phyloP scores from a whole-genome alignment of 2,888 invertebrate species.

The Caenorhabditis imperialis region DNA sequence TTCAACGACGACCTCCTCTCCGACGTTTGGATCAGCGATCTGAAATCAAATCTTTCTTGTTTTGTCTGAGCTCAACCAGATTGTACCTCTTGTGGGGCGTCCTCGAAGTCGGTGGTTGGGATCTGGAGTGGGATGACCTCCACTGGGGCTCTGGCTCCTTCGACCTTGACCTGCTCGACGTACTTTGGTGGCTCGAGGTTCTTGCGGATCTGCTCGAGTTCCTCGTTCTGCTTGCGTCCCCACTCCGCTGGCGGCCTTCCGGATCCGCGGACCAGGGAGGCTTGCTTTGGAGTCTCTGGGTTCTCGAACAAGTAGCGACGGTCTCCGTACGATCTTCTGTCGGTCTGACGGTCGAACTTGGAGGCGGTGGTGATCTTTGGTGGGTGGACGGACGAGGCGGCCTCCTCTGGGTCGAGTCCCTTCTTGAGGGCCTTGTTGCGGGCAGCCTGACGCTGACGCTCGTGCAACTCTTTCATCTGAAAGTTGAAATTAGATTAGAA shows the following conservation, averaged over 20 bases:
- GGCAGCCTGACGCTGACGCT: conserved; percentile 77
- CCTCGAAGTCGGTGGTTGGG: conserved; percentile 68
- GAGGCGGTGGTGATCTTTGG: conserved; percentile 85
- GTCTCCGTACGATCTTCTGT: conserved; percentile 71
- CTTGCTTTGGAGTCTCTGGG: conserved; percentile 63
- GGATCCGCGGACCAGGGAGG: conserved; percentile 73
- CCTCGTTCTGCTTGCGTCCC: conserved; percentile 78
- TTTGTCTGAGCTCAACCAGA: neutral
- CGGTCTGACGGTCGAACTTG: conserved; percentile 97
- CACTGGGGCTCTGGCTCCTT: conserved; percentile 76
- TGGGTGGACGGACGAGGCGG: conserved; percentile 80
- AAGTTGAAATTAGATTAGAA: conserved; percentile 16
- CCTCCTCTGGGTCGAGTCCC: conserved; percentile 77
- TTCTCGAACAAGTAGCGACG: conserved; percentile 68
- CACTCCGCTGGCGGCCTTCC: conserved; percentile 77
- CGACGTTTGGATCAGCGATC: conserved; percentile 47
- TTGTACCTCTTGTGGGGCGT: conserved; percentile 36
- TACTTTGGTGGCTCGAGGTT: conserved; percentile 78
- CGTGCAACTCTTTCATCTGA: conserved; percentile 76
- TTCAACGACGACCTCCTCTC: conserved; percentile 54
- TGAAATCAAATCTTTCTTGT: conserved; percentile 1
- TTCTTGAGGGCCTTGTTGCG: conserved; percentile 77
- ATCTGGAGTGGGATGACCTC: conserved; percentile 71
- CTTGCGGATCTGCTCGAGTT: conserved; percentile 71
- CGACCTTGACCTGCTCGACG: conserved; percentile 76